Base-by-base conservation (phyloP, 2,888 invertebrate genomes). In the Synergus itoensis region DNA sequence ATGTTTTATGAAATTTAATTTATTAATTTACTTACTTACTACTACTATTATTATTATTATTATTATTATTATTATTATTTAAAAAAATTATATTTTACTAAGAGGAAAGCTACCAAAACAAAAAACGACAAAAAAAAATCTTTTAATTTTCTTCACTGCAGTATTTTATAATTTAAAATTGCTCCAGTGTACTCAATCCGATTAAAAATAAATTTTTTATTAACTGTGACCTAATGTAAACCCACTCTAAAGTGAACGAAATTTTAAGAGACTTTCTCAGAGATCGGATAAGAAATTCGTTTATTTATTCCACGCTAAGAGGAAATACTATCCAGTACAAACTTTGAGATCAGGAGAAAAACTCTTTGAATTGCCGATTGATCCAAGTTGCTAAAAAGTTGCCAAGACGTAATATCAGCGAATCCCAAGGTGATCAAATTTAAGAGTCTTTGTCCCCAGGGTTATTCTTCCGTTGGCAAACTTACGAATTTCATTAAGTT, bases 381-480 rank as follows among this genome's bases (percentile, higher is more conserved):
- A 45, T 67, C 67, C 45, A 45, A 69, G 45, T 69, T 45, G 21
- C 43, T 14, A 43, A 21, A 69, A 69, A 69, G 67, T 69, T 69
- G 28, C 45, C 18, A 28, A 69, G 67, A 45, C 67, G 67, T 67
- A 45, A 41, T 12, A 45, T 69, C 67, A 45, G 28, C 28, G 28
- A 69, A 48, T 69, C 18, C 28, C 43, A 16, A 69, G 21, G 18
- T 69, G 28, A 69, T 69, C 18, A 45, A 69, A 69, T 69, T 69
- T 48, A 48, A 69, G 45, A 2, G 14, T 48, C 67, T 69, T 69
- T 45, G 45, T 69, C 43, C 67, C 65, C 12, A 11, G 65, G 18
- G 67, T 48, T 21, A 45, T 69, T 45, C 45, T 69, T 28, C 28
- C 45, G 45, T 21, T 21, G 43, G 45, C 45, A 48, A 69, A 69